These are phyloP conservation scores for Pangasius djambal DNA, from an alignment of 2,797 vertebrate species.

Conservation along the genomic window DNA sequence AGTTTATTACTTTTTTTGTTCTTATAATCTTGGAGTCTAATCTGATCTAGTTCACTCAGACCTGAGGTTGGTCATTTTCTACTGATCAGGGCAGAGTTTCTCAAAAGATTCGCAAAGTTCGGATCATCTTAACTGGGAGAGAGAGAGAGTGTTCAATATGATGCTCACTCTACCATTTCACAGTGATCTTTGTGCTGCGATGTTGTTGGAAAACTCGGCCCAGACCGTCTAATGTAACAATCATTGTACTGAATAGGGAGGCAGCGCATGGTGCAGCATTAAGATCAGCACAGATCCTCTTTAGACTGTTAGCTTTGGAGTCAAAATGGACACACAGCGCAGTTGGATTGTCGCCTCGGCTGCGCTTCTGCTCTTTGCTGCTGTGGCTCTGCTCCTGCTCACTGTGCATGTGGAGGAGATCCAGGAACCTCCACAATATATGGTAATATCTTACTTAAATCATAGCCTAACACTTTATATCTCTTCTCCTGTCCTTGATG, in stretches of 20 bases:
- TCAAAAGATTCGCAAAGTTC: neutral
- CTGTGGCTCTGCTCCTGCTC: constrained; percentile 82
- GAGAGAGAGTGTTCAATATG: neutral
- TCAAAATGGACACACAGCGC: constrained; percentile 69
- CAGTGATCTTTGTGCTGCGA: neutral
- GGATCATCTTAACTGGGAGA: neutral
- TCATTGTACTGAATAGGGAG: neutral
- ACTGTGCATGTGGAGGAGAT: constrained; percentile 78
- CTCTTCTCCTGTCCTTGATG: neutral
- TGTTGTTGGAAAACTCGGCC: neutral
- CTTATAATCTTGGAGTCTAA: neutral
- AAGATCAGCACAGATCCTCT: constrained; percentile 1
- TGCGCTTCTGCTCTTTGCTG: constrained; percentile 75
- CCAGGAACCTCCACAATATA: constrained; percentile 75
- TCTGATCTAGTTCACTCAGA: neutral
- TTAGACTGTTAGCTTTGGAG: neutral
- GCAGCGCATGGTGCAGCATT: constrained; percentile 19
- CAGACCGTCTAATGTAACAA: constrained; percentile 6
- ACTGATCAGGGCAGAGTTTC: neutral
- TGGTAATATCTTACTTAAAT: constrained; percentile 72
- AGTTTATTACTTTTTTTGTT: neutral
- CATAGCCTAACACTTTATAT: neutral
- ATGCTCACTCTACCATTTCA: neutral
- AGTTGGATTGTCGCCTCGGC: constrained; percentile 59
- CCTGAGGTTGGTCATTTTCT: neutral